These are phyloP conservation scores for Falco berigora DNA, from an alignment of 2,797 vertebrate species.

Conservation along the genomic window DNA sequence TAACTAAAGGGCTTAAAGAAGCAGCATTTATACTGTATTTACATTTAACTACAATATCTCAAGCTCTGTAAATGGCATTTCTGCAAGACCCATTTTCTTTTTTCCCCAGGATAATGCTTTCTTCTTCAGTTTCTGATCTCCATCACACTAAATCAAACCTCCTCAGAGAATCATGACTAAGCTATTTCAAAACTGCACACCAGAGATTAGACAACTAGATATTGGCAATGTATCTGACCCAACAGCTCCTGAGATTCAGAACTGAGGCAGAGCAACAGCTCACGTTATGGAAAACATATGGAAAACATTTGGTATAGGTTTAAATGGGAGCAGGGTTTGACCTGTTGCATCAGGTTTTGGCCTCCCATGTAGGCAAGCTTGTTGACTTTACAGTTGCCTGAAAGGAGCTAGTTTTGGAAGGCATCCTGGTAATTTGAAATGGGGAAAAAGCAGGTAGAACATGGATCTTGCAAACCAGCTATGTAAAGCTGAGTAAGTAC, in stretches of 20 bases:
- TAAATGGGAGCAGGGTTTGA: neutral
- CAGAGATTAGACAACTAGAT: neutral
- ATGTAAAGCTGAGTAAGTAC: neutral
- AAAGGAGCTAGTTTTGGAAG: neutral
- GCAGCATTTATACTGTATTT: neutral
- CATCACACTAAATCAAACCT: neutral
- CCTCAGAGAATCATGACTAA: neutral
- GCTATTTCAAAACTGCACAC: neutral
- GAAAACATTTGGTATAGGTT: neutral
- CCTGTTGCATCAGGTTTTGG: neutral
- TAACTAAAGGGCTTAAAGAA: neutral
- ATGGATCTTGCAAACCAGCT: neutral
- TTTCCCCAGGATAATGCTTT: neutral
- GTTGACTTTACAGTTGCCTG: neutral
- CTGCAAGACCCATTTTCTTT: neutral
- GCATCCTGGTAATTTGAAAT: neutral
- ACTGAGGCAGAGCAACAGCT: neutral
- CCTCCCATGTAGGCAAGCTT: neutral
- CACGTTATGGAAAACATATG: neutral
- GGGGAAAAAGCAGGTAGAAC: neutral
- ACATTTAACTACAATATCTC: neutral
- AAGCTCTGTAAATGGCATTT: neutral
- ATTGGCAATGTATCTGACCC: neutral
- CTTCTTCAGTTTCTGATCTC: neutral
- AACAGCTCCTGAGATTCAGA: neutral